Conservation (phyloP, 2,113 vertebrate species). For the Eubucco bourcierii region DNA sequence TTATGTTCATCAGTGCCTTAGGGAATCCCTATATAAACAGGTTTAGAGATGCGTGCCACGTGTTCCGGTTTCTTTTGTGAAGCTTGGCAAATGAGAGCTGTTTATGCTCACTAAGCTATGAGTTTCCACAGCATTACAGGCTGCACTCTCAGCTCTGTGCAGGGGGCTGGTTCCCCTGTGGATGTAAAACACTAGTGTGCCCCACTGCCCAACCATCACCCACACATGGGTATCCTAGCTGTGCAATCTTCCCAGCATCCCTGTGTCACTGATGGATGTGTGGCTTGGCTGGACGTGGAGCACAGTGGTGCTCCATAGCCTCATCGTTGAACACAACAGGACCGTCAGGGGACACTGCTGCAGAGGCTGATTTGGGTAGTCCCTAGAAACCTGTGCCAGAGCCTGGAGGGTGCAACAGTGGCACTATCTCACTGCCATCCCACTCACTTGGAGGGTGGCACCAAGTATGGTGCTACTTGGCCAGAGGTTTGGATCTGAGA, state of each 20-base stretch:
- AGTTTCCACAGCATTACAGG: background rate
- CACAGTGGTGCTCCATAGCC: rapidly evolving
- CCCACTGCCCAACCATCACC: background rate
- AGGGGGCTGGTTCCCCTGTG: rapidly evolving
- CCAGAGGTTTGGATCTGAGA: background rate
- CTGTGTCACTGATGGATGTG: rapidly evolving
- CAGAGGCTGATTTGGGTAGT: rapidly evolving
- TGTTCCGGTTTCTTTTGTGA: background rate
- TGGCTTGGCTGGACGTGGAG: rapidly evolving
- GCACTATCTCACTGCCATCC: background rate
- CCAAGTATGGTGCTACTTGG: rapidly evolving
- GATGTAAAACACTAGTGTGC: background rate
- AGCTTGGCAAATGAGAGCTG: background rate
- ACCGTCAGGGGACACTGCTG: background rate
- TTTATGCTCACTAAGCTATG: background rate
- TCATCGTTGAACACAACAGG: rapidly evolving
- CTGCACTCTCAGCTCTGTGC: background rate
- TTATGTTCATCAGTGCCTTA: background rate
- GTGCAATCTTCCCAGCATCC: background rate
- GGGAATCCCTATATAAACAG: background rate
- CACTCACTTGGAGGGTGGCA: background rate
- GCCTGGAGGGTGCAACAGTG: background rate
- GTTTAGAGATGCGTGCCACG: background rate
- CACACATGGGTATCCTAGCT: rapidly evolving
- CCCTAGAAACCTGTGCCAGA: background rate